Base-by-base conservation (phyloP, 1,140 invertebrate species). In the Neotoxoptera formosana region DNA sequence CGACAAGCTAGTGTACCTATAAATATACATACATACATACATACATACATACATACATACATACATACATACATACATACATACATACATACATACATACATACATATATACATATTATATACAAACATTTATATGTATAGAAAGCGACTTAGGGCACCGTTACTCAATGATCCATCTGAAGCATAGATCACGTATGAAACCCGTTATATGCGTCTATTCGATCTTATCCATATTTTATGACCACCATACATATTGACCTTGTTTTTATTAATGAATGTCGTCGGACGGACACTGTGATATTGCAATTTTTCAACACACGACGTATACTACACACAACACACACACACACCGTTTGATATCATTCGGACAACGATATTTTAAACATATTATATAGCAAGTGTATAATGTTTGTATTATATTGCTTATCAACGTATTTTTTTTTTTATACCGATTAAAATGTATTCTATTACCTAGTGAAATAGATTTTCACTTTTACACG, bases 181-280 rank as follows among this genome's bases (percentile, higher is more conserved):
- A 53, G 23, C 91, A 93, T 93, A 93, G 91, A 93, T 93, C 91
- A 93, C 91, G 91, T 93, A 93, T 56, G 81, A 93, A 93, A 93
- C 91, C 91, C 91, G 91, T 93, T 93, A 93, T 56, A 48, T 51
- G 20, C 47, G n/a, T 83, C 76, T 30, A 48, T 36, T 36, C n/a
- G 76, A 92, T 91, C 90, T 76, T 47, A 91, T 92, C 91, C 91
- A 83, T 92, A 83, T 83, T 81, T 83, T 91, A 91, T n/a, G 25
- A 92, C 47, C 91, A 45, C 67, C 91, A 47, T 60, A 91, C 34
- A 51, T 48, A 83, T 83, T 51, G 91, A 84, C 67, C 91, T 81
- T 92, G 67, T 92, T 91, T 36, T 91, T 91, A 91, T 76, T 92
- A 83, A 92, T 83, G 91, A 83, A 48, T 45, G 30, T 47, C 20